These are phyloP conservation scores for Bos javanicus DNA, from an alignment of 2,113 vertebrate genomes.

Conservation along the genomic window DNA sequence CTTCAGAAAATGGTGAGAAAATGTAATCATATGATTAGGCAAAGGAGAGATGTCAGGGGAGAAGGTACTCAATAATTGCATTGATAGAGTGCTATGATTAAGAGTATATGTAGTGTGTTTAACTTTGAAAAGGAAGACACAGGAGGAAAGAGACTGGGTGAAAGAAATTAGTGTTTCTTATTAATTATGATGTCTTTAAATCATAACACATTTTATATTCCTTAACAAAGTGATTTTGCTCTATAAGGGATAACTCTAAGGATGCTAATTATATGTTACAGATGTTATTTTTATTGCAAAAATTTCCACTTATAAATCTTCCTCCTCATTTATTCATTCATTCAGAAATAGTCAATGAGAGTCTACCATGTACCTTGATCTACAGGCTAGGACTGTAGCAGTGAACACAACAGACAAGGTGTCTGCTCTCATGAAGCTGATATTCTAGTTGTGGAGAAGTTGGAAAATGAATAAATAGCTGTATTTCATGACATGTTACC, in stretches of 20 bases:
- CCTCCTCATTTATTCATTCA: background rate
- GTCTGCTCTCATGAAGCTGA: background rate
- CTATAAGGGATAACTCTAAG: background rate
- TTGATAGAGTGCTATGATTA: background rate
- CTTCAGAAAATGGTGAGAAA: constrained; percentile 26
- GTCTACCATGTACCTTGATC: background rate
- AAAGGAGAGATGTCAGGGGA: background rate
- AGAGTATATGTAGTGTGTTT: background rate
- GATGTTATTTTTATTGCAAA: constrained; percentile 40
- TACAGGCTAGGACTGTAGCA: background rate
- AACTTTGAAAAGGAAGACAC: background rate
- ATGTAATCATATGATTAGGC: background rate
- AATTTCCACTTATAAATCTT: constrained; percentile 8
- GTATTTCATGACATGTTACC: background rate
- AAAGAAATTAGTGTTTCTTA: background rate
- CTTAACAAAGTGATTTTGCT: constrained; percentile 16
- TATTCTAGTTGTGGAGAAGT: background rate
- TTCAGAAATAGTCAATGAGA: constrained; percentile 25
- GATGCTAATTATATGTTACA: constrained; percentile 17
- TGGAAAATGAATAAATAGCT: background rate
- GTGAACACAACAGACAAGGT: background rate
- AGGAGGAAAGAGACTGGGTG: background rate
- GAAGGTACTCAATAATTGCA: background rate
- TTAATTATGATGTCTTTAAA: constrained; percentile 16
- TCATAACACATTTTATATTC: background rate